Percentiles rank a stretch among this genome's conserved stretches.
Evolutionary conservation across 2,888 invertebrate species (phyloP).

Genomic region (Brachyptera risi): DNA sequence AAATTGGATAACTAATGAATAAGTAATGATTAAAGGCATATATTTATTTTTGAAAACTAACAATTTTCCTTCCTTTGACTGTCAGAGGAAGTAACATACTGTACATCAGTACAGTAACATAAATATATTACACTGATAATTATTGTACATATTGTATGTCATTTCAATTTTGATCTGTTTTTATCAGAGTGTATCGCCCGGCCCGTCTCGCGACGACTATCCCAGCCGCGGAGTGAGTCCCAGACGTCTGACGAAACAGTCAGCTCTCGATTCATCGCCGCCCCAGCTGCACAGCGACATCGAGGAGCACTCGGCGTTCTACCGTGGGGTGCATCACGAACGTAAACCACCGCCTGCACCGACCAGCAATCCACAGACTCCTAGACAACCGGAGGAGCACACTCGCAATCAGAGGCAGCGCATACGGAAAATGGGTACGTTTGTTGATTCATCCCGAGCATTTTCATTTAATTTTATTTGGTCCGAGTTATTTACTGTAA

Average conservation of each 20-base stretch:
- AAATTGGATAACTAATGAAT: too few relatives aligned
- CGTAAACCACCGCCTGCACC: conserved; percentile 23
- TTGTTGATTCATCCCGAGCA: too few relatives aligned
- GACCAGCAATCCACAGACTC: background rate
- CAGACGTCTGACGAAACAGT: conserved; percentile 63
- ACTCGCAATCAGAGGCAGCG: conserved; percentile 49
- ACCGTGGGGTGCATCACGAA: conserved; percentile 30
- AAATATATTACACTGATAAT: too few relatives aligned
- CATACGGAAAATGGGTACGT: background rate
- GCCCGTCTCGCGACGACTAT: conserved; percentile 12
- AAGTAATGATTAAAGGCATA: too few relatives aligned
- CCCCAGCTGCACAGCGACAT: conserved; percentile 29
- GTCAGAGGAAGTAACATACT: too few relatives aligned
- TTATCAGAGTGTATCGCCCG: conserved; percentile 20
- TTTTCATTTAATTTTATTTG: too few relatives aligned
- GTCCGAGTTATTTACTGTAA: too few relatives aligned
- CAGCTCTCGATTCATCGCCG: conserved; percentile 63
- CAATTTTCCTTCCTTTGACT: too few relatives aligned
- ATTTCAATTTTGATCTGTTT: too few relatives aligned
- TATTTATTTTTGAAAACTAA: too few relatives aligned
- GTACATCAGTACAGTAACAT: too few relatives aligned
- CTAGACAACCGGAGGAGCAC: conserved; percentile 37
- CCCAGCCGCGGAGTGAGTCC: conserved; percentile 56
- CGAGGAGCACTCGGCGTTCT: conserved; percentile 32
- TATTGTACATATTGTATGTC: too few relatives aligned